Conservation (phyloP, 2,797 vertebrate species). For the Poecile montanus region DNA sequence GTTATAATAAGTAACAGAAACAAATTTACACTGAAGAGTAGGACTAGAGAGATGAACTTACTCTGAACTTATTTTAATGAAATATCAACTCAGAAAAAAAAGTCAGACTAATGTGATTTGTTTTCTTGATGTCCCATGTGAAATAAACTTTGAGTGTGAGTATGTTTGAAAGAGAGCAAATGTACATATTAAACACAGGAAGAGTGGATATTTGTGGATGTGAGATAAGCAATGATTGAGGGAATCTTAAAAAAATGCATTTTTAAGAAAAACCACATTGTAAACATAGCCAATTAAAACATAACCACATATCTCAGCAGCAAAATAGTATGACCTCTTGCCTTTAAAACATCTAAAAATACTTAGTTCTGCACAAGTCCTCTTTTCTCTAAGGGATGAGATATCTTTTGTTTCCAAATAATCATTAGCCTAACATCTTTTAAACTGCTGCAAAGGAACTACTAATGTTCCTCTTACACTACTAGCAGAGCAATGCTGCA, state of each 20-base stretch:
- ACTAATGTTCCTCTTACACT: neutral
- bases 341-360: slow-evolving; percentile 4
- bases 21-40: slow-evolving; percentile 18
- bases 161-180: slow-evolving; percentile 63
- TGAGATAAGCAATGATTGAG: slow-evolving; percentile 57
- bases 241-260: slow-evolving; percentile 48
- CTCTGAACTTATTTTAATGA: slow-evolving; percentile 67
- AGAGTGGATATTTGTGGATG: slow-evolving; percentile 65
- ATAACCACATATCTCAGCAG: slow-evolving; percentile 27
- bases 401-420: neutral
- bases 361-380: neutral
- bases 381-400: neutral
- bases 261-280: slow-evolving; percentile 47
- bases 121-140: slow-evolving; percentile 68
- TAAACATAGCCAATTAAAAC: slow-evolving; percentile 67
- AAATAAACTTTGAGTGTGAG: slow-evolving; percentile 68
- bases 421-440: neutral
- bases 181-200: slow-evolving; percentile 69
- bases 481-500: neutral
- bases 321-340: slow-evolving; percentile 9
- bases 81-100: slow-evolving; percentile 28
- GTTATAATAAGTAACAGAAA: slow-evolving; percentile 49
- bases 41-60: slow-evolving; percentile 56
- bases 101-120: slow-evolving; percentile 52
- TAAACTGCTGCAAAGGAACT: neutral